Conservation (phyloP, 2,797 vertebrate genomes). For the Anabas testudineus region DNA sequence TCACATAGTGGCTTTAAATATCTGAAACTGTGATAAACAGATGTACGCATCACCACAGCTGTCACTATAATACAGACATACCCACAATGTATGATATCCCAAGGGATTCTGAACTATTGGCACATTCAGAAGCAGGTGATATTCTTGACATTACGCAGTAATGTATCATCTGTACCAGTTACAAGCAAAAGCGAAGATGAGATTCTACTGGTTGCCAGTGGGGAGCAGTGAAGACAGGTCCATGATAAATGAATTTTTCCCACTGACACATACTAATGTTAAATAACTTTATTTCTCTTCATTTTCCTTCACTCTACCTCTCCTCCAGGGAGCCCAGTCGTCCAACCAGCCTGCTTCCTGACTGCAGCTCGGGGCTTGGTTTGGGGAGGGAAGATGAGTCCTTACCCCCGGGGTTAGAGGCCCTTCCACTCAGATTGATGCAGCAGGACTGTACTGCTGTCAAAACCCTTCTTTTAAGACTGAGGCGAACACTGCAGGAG, state of each 20-base stretch:
- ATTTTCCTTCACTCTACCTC: conserved; percentile 33
- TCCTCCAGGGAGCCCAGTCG: conserved; percentile 85
- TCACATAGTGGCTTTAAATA: not conserved
- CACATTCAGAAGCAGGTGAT: conserved; percentile 30
- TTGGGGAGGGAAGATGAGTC: conserved; percentile 88
- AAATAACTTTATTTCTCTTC: conserved; percentile 47
- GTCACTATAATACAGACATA: not conserved
- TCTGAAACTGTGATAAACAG: conserved; percentile 1
- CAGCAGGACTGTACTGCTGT: conserved; percentile 96
- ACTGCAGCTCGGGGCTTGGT: conserved; percentile 80
- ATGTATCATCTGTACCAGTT: conserved; percentile 39
- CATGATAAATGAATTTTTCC: conserved; percentile 44
- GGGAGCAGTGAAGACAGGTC: conserved; percentile 31
- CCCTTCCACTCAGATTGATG: conserved; percentile 93
- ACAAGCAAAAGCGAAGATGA: conserved; percentile 20
- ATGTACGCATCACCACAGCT: not conserved
- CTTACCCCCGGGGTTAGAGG: conserved; percentile 85
- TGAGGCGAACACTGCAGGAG: conserved; percentile 97
- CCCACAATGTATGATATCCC: not conserved
- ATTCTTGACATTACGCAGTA: conserved; percentile 31
- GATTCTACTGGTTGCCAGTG: conserved; percentile 32
- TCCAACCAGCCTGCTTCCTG: conserved; percentile 85
- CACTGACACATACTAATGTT: conserved; percentile 39
- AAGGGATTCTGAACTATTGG: conserved; percentile 14
- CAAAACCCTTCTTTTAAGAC: conserved; percentile 93